phyloP scores from a whole-genome alignment of 2,113 vertebrate genomes.

The Athene noctua region DNA sequence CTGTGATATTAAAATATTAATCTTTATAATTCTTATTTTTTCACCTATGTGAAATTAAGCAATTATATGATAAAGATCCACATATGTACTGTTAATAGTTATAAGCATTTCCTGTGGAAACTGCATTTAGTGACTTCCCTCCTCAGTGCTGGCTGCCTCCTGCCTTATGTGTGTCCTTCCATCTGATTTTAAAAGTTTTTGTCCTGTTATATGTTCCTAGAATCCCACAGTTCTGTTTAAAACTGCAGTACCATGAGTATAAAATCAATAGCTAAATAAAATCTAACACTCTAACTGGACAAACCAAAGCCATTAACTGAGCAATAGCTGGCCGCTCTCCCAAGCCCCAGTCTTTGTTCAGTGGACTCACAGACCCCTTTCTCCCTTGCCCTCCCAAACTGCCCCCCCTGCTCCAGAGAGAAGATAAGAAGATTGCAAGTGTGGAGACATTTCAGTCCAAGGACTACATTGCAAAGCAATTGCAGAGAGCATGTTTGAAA shows the following conservation, averaged over 20 bases:
- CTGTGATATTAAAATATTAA: not conserved
- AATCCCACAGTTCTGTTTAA: not conserved
- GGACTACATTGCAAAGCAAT: not conserved
- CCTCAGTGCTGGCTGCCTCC: not conserved
- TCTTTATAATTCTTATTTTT: not conserved
- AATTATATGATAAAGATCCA: not conserved
- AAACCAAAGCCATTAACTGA: not conserved
- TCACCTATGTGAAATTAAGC: not conserved
- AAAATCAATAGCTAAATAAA: not conserved
- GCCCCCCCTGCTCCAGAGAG: not conserved
- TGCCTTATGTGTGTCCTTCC: not conserved
- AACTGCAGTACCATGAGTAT: not conserved
- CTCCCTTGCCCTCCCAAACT: not conserved
- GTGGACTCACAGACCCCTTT: not conserved
- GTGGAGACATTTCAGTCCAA: not conserved
- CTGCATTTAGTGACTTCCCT: not conserved
- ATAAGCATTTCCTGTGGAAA: not conserved
- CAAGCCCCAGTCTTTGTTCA: not conserved
- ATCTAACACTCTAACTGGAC: not conserved
- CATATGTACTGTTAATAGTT: not conserved
- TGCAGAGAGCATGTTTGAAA: not conserved
- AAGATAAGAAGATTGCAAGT: not conserved
- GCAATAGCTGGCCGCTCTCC: not conserved
- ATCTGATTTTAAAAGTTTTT: not conserved
- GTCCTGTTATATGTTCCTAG: not conserved